Evolutionary conservation across 2,113 vertebrate species (phyloP), one percentile per base, ranked within the genome.

Genomic region (Globicephala melas): DNA sequence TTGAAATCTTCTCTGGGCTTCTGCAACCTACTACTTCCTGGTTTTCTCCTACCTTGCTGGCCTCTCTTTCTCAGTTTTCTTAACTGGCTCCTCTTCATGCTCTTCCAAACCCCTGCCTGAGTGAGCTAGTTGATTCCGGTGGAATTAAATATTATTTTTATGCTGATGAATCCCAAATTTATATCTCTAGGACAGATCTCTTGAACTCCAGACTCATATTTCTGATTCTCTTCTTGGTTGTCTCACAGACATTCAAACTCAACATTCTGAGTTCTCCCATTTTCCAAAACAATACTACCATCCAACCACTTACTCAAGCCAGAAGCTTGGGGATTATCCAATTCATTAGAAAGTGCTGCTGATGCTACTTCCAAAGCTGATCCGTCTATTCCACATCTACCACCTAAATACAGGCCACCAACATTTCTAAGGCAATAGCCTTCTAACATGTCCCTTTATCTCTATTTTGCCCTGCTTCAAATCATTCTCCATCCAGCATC

Each of bases 1-100:
- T 17, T 94, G 95, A 95, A 96, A 94, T 67, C 74, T 33, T 96
- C 36, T 76, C 36, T 81, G 36, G 47, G 41, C 65, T 87, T 96
- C 41, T 79, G 73, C 67, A 95, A 92, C 8, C 28, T 47, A 94
- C 70, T 50, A 11, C 23, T 97, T 97, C 55, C 55, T 85, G 71
- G 33, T 86, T 91, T 95, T 36, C 31, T 50, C 28, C 74, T 58
- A 65, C 38, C 63, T 28, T 95, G 11, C 21, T 73, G 21, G 67
- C 41, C 55, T 84, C 10, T 70, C 25, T 44, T 82, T 53, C 93
- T 94, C 44, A 77, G 18, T 85, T 77, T 96, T 21, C 73, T 96
- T 74, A 71, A 50, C 26, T 67, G 67, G 81, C n/a, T 96, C 41
- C 11, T 36, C 47, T 67, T 95, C 58, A 60, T 76, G 13, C 83